Evolutionary conservation across 2,797 vertebrate genomes (phyloP).

Genomic region (Enteromius argenteus): DNA sequence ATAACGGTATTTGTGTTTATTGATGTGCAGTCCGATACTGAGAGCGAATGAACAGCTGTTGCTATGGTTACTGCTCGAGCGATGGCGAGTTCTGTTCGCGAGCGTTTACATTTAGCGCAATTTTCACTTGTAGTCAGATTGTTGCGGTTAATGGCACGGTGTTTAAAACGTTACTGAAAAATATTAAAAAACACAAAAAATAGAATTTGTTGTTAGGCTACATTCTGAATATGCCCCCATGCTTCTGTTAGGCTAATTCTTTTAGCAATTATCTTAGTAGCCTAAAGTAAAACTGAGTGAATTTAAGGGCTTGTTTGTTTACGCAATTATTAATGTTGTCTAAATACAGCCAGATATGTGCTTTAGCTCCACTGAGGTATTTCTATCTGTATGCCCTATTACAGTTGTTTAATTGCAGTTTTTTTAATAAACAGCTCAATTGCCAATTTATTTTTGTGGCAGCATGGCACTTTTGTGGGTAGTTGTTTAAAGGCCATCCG

Average conservation of each 20-base stretch:
- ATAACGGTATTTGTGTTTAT: neutral
- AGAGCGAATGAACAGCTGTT: neutral
- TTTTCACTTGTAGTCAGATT: neutral
- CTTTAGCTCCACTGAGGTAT: neutral
- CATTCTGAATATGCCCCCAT: neutral
- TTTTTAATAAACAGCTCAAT: too few relatives aligned
- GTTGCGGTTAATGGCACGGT: neutral
- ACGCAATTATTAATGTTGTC: neutral
- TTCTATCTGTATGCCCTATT: neutral
- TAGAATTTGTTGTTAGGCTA: neutral
- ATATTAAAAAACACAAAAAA: neutral
- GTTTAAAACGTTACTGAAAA: neutral
- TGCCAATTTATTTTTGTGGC: too few relatives aligned
- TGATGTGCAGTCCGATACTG: neutral
- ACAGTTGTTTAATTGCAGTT: neutral
- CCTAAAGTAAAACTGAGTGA: neutral
- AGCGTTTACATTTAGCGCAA: neutral
- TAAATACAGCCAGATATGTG: neutral
- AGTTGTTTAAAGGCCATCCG: constrained; percentile 1
- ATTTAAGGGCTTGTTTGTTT: neutral
- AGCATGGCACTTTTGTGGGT: too few relatives aligned
- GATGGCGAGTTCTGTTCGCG: neutral
- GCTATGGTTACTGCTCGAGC: neutral
- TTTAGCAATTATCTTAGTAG: neutral
- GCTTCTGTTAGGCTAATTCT: neutral